These are phyloP conservation scores for Streblospio benedicti DNA, from an alignment of 1,140 invertebrate species.

Conservation along the genomic window DNA sequence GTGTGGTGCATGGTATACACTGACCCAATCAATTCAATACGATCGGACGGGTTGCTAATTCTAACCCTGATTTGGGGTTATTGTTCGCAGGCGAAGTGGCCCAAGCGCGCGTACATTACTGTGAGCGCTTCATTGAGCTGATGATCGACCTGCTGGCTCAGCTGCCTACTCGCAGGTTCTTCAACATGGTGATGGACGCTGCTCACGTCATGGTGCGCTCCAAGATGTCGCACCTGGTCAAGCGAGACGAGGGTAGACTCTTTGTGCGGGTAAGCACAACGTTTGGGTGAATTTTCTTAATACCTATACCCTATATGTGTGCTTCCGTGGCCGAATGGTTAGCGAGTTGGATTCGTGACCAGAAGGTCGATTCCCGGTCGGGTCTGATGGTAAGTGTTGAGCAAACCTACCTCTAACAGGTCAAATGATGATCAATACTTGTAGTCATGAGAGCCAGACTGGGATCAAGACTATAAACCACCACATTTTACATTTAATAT, in stretches of 20 bases:
- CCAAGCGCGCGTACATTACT: conserved; percentile 65
- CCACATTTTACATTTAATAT: too few relatives aligned
- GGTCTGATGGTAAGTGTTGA: too few relatives aligned
- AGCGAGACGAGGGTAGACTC: conserved; percentile 76
- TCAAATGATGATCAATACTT: too few relatives aligned
- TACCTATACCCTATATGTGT: too few relatives aligned
- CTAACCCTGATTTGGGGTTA: not conserved
- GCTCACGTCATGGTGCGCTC: conserved; percentile 82
- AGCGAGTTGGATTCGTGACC: too few relatives aligned
- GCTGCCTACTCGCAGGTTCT: conserved; percentile 88
- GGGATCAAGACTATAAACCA: too few relatives aligned
- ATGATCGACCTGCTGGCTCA: conserved; percentile 93
- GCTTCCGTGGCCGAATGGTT: too few relatives aligned
- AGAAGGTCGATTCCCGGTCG: too few relatives aligned
- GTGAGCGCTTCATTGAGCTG: conserved; percentile 90
- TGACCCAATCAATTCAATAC: too few relatives aligned
- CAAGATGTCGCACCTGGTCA: conserved; percentile 65
- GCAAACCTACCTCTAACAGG: too few relatives aligned
- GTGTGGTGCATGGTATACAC: too few relatives aligned
- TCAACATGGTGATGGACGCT: conserved; percentile 92
- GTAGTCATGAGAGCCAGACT: too few relatives aligned
- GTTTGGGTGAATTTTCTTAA: not conserved
- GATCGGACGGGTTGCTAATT: conserved; percentile 1
- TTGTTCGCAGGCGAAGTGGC: conserved; percentile 49
- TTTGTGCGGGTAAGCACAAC: conserved; percentile 70